A percentile compares a stretch with the other conserved stretches of the same genome.
Conservation (phyloP, 2,888 invertebrate genomes). For the Himalopsyche tibetana region DNA sequence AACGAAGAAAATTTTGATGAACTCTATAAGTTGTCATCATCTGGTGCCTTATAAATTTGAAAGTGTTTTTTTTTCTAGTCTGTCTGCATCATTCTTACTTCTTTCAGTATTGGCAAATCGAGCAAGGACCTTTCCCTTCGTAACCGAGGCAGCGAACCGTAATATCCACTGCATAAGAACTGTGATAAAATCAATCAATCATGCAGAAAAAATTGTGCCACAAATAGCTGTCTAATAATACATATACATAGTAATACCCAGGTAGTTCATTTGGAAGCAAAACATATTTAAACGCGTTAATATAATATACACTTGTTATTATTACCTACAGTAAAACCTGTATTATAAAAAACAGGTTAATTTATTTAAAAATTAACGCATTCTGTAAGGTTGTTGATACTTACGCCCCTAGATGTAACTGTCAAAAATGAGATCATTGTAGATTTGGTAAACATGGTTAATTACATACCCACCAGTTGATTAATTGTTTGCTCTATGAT, state of each 20-base stretch:
- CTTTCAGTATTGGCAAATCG: conserved; percentile 86
- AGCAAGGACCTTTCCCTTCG: conserved; percentile 88
- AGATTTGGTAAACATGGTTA: no score
- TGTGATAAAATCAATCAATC: conserved; percentile 68
- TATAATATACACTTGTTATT: no score
- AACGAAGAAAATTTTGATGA: background rate
- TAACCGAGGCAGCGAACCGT: conserved; percentile 84
- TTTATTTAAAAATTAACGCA: no score
- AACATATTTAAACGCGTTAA: background rate
- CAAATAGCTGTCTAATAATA: background rate
- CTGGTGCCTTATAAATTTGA: conserved; percentile 48
- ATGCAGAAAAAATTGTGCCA: conserved; percentile 24
- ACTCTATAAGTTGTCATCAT: conserved; percentile 40
- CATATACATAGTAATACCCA: background rate
- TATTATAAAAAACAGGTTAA: no score
- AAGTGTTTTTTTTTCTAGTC: conserved; percentile 53
- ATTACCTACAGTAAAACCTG: no score
- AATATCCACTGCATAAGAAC: conserved; percentile 84
- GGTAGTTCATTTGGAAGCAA: background rate
- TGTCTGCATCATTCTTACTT: conserved; percentile 78
- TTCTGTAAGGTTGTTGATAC: no score
- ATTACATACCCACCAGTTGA: no score
- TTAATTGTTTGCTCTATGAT: no score
- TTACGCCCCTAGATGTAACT: no score
- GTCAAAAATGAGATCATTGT: no score